phyloP scores from a whole-genome alignment of 1,140 invertebrate genomes.

The Drosophila oshimai region DNA sequence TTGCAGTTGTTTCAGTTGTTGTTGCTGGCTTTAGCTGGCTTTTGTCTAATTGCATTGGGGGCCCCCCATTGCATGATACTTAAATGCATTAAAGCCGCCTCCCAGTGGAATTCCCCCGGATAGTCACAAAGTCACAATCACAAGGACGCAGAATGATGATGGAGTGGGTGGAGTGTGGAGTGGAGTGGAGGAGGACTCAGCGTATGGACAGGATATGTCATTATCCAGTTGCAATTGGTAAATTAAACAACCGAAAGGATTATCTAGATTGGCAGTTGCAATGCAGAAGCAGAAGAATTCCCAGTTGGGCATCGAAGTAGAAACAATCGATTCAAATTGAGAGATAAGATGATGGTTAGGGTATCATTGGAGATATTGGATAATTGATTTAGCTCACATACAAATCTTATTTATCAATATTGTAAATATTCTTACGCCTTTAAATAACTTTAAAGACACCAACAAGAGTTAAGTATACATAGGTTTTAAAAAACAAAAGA shows the following conservation, averaged over 20 bases:
- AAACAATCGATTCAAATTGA: background rate
- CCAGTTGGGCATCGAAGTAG: slow-evolving; percentile 4
- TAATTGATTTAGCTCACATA: background rate
- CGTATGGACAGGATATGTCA: slow-evolving; percentile 60
- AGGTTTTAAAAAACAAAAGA: background rate
- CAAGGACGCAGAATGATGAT: slow-evolving; percentile 25
- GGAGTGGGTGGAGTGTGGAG: too few relatives aligned
- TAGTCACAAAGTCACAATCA: too few relatives aligned
- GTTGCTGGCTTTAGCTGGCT: slow-evolving; percentile 16
- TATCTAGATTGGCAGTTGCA: slow-evolving; percentile 11
- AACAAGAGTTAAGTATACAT: too few relatives aligned
- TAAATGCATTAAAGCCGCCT: slow-evolving; percentile 59
- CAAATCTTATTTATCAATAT: too few relatives aligned
- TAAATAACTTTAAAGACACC: too few relatives aligned
- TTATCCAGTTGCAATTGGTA: slow-evolving; percentile 46
- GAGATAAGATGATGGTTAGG: background rate
- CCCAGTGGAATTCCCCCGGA: slow-evolving; percentile 44
- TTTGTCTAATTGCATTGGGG: slow-evolving; percentile 68
- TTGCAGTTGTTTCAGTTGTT: background rate
- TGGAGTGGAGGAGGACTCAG: too few relatives aligned
- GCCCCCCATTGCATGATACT: slow-evolving; percentile 49
- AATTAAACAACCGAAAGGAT: slow-evolving; percentile 28
- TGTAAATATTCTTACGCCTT: too few relatives aligned
- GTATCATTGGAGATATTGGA: background rate
- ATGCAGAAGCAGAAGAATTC: background rate